Percentiles rank a stretch among this genome's conserved stretches.
phyloP scores from a whole-genome alignment of 2,113 vertebrate genomes.

The Alethe diademata region DNA sequence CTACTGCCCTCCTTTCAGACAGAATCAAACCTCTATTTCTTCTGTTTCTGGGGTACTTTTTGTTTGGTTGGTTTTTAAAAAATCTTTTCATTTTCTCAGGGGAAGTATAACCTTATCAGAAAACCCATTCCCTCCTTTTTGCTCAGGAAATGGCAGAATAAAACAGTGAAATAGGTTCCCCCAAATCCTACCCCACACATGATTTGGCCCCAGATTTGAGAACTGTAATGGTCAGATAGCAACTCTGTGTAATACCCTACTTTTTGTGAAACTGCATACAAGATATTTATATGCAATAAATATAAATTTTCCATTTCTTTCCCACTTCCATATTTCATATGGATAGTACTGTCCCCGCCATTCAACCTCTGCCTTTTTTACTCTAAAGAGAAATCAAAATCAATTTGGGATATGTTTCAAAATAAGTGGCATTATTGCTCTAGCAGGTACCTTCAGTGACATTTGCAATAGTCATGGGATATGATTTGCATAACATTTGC shows the following conservation, averaged over 20 bases:
- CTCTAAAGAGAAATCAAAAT: background rate
- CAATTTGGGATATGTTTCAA: background rate
- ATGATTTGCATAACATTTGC: background rate
- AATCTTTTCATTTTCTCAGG: background rate
- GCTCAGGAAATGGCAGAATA: background rate
- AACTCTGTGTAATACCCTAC: background rate
- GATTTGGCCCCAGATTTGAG: background rate
- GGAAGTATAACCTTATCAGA: background rate
- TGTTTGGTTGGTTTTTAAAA: background rate
- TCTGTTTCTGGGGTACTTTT: background rate
- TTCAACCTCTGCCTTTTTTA: background rate
- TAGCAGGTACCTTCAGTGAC: background rate
- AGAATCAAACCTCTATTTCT: background rate
- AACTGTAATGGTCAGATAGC: background rate
- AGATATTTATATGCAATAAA: background rate
- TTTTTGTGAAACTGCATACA: background rate
- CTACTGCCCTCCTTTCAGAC: background rate
- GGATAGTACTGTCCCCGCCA: background rate
- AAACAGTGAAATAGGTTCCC: background rate
- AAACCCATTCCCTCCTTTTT: background rate
- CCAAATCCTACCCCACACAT: fast-evolving
- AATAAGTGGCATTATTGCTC: background rate
- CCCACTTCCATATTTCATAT: background rate
- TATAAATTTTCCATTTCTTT: background rate
- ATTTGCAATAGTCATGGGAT: background rate